Evolutionary conservation across 2,888 invertebrate genomes (phyloP), one percentile per base, ranked within the genome.

Genomic region (Agrilus cyanescens): DNA sequence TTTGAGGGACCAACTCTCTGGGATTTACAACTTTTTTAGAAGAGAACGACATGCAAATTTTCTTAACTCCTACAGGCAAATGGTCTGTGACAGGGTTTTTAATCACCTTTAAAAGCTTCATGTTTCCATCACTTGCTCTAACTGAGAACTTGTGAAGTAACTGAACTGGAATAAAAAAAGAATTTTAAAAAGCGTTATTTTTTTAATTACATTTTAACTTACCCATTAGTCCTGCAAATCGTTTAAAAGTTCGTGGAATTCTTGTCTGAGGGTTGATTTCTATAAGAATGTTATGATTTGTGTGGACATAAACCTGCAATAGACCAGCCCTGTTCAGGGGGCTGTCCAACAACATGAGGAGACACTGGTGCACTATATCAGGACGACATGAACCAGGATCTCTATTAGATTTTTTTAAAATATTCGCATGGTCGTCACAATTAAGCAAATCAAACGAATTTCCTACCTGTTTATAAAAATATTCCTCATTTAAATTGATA

Each of bases 171-270:
- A 74, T 54, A 53, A 47, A 40, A 43, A 43, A 38, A n/a, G 31
- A 38, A 36, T 38, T 25, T 33, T 16, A 18, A 37, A 12, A 43
- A 50, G 25, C n/a, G 20, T 10, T 32, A 12, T 33, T 45, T 30
- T 12, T 7, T n/a, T 13, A 34, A 44, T 20, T 13, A 13, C 10
- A 36, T 33, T 40, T 16, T 25, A 32, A 39, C 57, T 61, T 72
- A 91, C 91, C 91, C 85, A 97, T 96, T 35, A 97, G 69, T 10
- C 95, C 95, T 53, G 93, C 90, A 73, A 97, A 97, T 62, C 96
- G 75, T 63, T 95, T 95, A 62, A 93, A 97, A 2, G 96, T 97
- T 50, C 96, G 74, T 1, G 97, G 97, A 67, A 97, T 93, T 59
- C 96, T 78, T 0, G 95, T 96, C 66, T 95, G 95, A 32, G 97